These are phyloP conservation scores for Thereva nobilitata DNA, from an alignment of 2,888 invertebrate genomes.

Conservation along the genomic window DNA sequence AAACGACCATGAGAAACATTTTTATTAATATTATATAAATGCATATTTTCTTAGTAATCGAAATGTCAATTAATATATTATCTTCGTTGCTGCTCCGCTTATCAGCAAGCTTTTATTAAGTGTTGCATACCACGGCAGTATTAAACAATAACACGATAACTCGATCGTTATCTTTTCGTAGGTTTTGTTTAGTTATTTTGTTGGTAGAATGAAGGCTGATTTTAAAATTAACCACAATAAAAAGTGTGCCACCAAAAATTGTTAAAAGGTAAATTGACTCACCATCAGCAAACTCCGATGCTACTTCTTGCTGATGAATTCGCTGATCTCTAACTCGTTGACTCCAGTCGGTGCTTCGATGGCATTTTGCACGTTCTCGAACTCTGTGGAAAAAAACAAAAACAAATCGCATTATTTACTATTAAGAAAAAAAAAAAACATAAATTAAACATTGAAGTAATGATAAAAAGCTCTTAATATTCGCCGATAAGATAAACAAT, in stretches of 20 bases:
- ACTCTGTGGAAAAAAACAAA: slow-evolving; percentile 49
- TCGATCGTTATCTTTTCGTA: no score
- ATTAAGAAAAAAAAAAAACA: slow-evolving; percentile 15
- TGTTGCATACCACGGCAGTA: no score
- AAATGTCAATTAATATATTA: no score
- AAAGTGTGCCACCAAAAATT: neutral
- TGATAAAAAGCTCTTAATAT: slow-evolving; percentile 19
- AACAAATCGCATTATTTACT: slow-evolving; percentile 15
- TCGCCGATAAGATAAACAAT: slow-evolving; percentile 10
- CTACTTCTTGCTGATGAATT: slow-evolving; percentile 51
- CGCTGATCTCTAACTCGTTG: slow-evolving; percentile 57
- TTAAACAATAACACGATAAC: no score
- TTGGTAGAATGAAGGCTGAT: no score
- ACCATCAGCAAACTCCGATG: slow-evolving; percentile 53
- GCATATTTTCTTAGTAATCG: no score
- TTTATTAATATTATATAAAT: no score
- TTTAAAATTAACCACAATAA: neutral
- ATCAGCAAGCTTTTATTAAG: no score
- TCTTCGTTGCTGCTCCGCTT: no score
- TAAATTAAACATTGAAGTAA: neutral
- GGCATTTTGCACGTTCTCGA: slow-evolving; percentile 54
- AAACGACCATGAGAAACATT: no score
- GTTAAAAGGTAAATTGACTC: slow-evolving; percentile 43
- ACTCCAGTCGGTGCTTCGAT: slow-evolving; percentile 58
- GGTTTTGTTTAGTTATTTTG: no score